Evolutionary conservation across 2,113 vertebrate species (phyloP).

Genomic region (Petaurus breviceps): DNA sequence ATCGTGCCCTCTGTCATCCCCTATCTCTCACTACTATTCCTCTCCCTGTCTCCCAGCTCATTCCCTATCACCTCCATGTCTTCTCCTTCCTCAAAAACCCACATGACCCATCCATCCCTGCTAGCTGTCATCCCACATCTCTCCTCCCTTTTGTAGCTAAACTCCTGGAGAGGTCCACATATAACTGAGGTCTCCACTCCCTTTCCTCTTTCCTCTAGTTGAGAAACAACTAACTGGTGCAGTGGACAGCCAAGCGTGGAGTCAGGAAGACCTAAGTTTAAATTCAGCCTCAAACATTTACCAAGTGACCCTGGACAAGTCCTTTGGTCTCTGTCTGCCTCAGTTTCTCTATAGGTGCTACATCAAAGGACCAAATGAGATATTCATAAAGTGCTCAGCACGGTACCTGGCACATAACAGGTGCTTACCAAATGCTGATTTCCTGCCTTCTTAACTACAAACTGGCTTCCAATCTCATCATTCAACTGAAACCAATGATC

Average conservation of each 20-base stretch:
- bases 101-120: neutral
- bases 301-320: neutral
- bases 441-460: neutral
- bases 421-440: neutral
- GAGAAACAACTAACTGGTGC: neutral
- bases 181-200: neutral
- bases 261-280: neutral
- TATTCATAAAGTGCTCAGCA: neutral
- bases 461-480: neutral
- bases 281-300: neutral
- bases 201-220: neutral
- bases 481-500: neutral
- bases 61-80: neutral
- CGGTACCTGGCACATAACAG: neutral
- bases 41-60: neutral
- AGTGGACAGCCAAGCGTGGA: neutral
- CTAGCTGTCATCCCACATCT: neutral
- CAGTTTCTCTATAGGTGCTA: neutral
- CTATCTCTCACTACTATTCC: neutral
- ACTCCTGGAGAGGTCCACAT: neutral
- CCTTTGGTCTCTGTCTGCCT: neutral
- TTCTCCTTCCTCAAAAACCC: neutral
- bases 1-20: no score
- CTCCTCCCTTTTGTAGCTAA: neutral
- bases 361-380: neutral